Evolutionary conservation across 2,888 invertebrate species (phyloP).

Genomic region (Bombyx huttoni): DNA sequence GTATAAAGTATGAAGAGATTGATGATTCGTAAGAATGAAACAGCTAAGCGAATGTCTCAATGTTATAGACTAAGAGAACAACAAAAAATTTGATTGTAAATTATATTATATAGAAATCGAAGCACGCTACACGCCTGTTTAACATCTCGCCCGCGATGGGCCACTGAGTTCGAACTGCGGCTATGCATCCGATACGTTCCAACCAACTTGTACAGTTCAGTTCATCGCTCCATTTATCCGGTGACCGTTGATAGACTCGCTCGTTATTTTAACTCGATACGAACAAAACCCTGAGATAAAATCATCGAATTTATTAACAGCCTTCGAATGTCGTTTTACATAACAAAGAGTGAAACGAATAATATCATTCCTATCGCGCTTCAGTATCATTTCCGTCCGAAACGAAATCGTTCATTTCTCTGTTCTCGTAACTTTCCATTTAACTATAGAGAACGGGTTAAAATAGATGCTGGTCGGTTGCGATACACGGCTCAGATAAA

Average conservation of each 20-base stretch:
- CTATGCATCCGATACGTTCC: not conserved
- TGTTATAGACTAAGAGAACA: too few relatives aligned
- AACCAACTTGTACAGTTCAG: not conserved
- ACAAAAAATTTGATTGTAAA: too few relatives aligned
- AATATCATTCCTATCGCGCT: not conserved
- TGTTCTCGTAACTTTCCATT: constrained; percentile 9
- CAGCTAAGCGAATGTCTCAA: too few relatives aligned
- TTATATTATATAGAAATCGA: too few relatives aligned
- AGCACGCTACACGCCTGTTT: not conserved
- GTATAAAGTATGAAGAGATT: too few relatives aligned
- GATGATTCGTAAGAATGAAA: too few relatives aligned
- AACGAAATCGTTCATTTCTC: not conserved
- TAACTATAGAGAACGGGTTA: constrained; percentile 18
- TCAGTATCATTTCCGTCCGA: not conserved
- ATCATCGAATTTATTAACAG: not conserved
- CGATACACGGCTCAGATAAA: constrained; percentile 49
- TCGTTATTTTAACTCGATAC: not conserved
- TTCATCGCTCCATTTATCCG: not conserved
- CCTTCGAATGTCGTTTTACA: not conserved
- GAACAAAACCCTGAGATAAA: not conserved
- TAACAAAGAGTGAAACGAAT: too few relatives aligned
- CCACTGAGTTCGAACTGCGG: not conserved
- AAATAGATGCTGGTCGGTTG: constrained; percentile 36
- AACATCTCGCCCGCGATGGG: not conserved
- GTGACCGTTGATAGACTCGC: not conserved